Base-by-base conservation (phyloP, 2,888 invertebrate species). In the Brenthis hecate region DNA sequence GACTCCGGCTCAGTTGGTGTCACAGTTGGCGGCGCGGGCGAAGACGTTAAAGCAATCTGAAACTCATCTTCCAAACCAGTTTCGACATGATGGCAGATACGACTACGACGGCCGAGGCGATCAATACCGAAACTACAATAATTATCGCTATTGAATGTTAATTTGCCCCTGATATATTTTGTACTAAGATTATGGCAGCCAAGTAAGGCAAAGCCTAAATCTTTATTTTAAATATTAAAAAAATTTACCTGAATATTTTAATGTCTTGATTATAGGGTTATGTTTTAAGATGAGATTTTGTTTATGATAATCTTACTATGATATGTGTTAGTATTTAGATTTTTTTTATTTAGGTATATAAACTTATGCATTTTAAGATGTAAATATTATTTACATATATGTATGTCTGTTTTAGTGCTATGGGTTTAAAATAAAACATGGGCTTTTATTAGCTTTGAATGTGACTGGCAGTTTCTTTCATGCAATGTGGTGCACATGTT, bases 1-100 rank as follows among this genome's bases (percentile, higher is more conserved):
- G 75, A 92, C 92, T 14, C 91, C 92, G 3, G 92, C 92, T 47
- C 92, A 92, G 76, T 77, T 92, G 66, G 91, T 92, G 65, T 91
- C 91, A 0, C 92, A 91, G 78, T 75, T 92, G 56, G 91, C 91
- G 32, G 92, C 92, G 13, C 85, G 91, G 36, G 92, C 92, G 72
- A 92, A 92, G 80, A 88, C 91, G 1, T 70, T 92, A 75, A 87
- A 91, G 76, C 86, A 91, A 58, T 57, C 80, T 0, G 86, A 88
- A 2, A 75, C 79, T 0, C 60, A 43, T 43, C 36, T 69, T 51
- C 80, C 72, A 48, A 80, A 76, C 57, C 70, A 76, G 6, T 63
- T 76, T 66, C 73, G 72, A 6, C 66, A 68, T 14, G 56, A 68
- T 72, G 80, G 82, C 71, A 79, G 83, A 61, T 85, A 84, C 73